Evolutionary conservation across 92 coral and sea anemone genomes (phyloP).

Genomic region (Epizoanthus stellaris): DNA sequence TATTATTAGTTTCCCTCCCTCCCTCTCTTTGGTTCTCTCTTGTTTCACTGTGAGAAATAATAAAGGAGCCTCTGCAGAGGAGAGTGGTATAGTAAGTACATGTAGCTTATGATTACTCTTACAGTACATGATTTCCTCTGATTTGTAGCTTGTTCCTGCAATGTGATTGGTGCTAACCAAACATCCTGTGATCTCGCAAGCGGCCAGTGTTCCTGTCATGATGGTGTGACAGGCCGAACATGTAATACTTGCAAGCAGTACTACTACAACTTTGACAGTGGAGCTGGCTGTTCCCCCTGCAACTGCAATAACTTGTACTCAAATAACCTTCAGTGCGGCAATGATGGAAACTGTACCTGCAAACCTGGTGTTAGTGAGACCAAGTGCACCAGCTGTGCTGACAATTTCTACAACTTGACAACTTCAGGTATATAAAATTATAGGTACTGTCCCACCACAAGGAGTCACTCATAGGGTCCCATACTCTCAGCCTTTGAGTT

Average conservation of each 20-base stretch:
- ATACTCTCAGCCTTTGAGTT: no score
- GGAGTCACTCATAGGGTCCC: neutral
- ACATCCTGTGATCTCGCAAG: slow-evolving; percentile 77
- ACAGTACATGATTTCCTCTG: neutral
- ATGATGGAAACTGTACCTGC: slow-evolving; percentile 75
- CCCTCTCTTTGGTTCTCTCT: no score
- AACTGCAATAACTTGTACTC: slow-evolving; percentile 78
- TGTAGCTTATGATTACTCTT: no score
- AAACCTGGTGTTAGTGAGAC: slow-evolving; percentile 76
- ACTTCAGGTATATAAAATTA: slow-evolving; percentile 55
- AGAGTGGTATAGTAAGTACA: no score
- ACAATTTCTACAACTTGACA: slow-evolving; percentile 80
- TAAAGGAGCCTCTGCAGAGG: no score
- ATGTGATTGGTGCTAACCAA: slow-evolving; percentile 70
- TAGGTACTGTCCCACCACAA: neutral
- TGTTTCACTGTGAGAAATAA: no score
- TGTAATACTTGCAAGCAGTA: slow-evolving; percentile 71
- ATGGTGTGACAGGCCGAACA: slow-evolving; percentile 72
- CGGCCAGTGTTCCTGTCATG: slow-evolving; percentile 84
- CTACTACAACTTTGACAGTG: slow-evolving; percentile 81
- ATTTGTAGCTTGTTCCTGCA: slow-evolving; percentile 83
- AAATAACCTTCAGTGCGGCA: slow-evolving; percentile 71
- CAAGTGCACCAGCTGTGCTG: slow-evolving; percentile 78
- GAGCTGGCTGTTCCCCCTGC: slow-evolving; percentile 86
- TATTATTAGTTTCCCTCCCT: no score